Evolutionary conservation across 1,140 invertebrate species (phyloP).

Genomic region (Pogonomyrmex barbatus): DNA sequence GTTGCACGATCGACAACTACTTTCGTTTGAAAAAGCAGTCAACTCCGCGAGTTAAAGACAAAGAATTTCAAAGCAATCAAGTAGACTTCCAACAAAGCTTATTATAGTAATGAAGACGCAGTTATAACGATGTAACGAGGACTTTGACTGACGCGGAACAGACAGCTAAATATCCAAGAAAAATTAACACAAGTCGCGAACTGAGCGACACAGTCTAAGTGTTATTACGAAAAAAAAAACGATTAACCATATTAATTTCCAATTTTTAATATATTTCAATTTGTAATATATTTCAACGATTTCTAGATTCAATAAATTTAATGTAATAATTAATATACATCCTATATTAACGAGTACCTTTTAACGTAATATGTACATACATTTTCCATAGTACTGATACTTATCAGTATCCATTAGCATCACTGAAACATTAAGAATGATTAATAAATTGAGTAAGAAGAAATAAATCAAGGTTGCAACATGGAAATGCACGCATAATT

Average conservation of each 20-base stretch:
- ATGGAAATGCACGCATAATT: constrained; percentile 18
- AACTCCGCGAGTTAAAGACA: neutral
- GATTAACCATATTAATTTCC: constrained; percentile 17
- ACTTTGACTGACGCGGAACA: constrained; percentile 61
- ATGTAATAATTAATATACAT: neutral
- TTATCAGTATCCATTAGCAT: constrained; percentile 16
- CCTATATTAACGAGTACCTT: neutral
- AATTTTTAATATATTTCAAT: neutral
- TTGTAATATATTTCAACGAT: neutral
- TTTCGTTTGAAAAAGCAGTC: constrained; percentile 2
- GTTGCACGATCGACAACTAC: constrained; percentile 22
- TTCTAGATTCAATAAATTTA: constrained; percentile 18
- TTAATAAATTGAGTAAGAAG: constrained; percentile 19
- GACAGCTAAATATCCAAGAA: constrained; percentile 68
- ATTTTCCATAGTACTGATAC: neutral
- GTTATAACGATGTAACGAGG: constrained; percentile 54
- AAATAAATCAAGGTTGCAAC: constrained; percentile 7
- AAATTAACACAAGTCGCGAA: constrained; percentile 12
- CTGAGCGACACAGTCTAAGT: neutral
- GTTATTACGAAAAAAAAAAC: neutral
- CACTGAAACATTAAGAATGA: neutral
- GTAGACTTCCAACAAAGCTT: constrained; percentile 39
- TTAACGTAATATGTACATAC: neutral
- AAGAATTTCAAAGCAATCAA: constrained; percentile 50
- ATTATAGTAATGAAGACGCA: constrained; percentile 50